phyloP scores from a whole-genome alignment of 2,888 invertebrate genomes.

The Vesta saturnalis region DNA sequence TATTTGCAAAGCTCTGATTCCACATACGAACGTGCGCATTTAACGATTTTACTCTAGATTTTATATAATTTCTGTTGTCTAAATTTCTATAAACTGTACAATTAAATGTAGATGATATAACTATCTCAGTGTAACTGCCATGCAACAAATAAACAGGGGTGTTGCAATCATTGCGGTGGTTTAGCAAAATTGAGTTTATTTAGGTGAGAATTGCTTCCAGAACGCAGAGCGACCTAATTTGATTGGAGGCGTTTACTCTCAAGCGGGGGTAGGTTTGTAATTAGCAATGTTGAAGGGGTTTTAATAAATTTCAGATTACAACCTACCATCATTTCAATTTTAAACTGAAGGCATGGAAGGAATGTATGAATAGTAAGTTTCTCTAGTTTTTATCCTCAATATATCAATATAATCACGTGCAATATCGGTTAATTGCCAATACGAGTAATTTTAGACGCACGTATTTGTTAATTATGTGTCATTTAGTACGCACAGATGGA shows the following conservation, averaged over 20 bases:
- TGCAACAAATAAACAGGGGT: not conserved
- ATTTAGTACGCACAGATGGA: too few relatives aligned
- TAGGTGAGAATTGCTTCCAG: constrained; percentile 25
- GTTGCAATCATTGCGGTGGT: constrained; percentile 7
- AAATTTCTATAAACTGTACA: too few relatives aligned
- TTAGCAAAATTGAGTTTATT: constrained; percentile 19
- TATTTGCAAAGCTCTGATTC: not conserved
- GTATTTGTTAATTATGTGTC: too few relatives aligned
- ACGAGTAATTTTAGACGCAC: too few relatives aligned
- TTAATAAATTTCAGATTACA: not conserved
- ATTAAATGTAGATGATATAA: not conserved
- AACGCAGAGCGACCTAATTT: constrained; percentile 24
- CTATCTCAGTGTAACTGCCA: not conserved
- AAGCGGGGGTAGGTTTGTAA: not conserved
- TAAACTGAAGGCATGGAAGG: too few relatives aligned
- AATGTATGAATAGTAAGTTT: too few relatives aligned
- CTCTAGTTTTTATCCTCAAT: too few relatives aligned
- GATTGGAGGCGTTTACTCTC: constrained; percentile 21
- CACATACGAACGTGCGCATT: too few relatives aligned
- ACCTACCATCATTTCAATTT: not conserved
- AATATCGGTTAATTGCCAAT: too few relatives aligned
- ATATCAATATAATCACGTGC: too few relatives aligned
- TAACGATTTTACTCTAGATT: too few relatives aligned
- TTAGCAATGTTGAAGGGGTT: not conserved
- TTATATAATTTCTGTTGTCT: not conserved